Percentiles rank a stretch among this genome's conserved stretches.
Conservation (phyloP, 2,113 vertebrate genomes). For the Coryphaenoides rupestris region DNA sequence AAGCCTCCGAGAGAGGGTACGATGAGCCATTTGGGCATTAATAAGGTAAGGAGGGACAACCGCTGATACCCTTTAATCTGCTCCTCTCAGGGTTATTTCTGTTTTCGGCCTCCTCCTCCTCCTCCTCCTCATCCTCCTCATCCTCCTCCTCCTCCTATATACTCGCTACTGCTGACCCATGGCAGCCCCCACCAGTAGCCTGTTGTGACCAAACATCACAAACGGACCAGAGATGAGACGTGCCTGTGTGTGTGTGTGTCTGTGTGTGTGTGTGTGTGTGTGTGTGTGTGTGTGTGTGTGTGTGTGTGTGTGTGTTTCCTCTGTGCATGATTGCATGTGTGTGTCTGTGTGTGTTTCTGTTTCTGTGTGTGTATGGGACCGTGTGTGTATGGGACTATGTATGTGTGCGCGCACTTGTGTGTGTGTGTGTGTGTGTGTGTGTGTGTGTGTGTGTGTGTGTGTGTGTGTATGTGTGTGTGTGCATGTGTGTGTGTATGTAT, state of each 20-base stretch:
- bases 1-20: slow-evolving; percentile 61
- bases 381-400: no score
- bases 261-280: no score
- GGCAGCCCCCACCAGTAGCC: slow-evolving; percentile 48
- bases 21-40: slow-evolving; percentile 72
- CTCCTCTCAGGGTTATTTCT: slow-evolving; percentile 44
- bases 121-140: slow-evolving; percentile 50
- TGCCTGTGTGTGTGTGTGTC: slow-evolving; percentile 28
- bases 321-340: no score
- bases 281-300: no score
- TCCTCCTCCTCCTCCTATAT: slow-evolving; percentile 30
- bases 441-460: no score
- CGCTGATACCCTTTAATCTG: slow-evolving; percentile 68
- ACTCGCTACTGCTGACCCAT: slow-evolving; percentile 47
- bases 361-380: no score
- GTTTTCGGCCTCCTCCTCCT: slow-evolving; percentile 6
- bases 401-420: not conserved
- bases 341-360: no score
- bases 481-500: no score
- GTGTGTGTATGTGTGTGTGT: no score
- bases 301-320: no score
- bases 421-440: no score
- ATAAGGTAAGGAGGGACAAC: slow-evolving; percentile 57
- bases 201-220: slow-evolving; percentile 37
- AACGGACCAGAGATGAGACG: slow-evolving; percentile 49